Evolutionary conservation across 1,140 invertebrate species (phyloP), one percentile per base, ranked within the genome.

Genomic region (Calliphora vicina): DNA sequence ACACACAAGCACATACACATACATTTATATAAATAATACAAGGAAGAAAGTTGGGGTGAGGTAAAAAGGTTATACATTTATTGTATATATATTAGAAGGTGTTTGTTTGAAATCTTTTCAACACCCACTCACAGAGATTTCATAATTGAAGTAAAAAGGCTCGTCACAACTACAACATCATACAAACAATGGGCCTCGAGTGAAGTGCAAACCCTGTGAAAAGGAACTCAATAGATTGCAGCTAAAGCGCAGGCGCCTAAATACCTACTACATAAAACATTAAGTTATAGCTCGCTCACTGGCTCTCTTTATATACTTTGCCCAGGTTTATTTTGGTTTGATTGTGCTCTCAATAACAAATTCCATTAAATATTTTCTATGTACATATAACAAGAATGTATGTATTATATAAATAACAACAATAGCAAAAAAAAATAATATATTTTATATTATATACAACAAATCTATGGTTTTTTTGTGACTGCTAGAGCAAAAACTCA

Each of bases 111-210:
- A 27, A 67, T 25, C n/a, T 67, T 25, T 67, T 67, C 9, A 67
- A 67, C 61, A 25, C 61, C 61, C 23, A 67, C 50, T 57, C 50
- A 57, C 15, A n/a, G 15, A 35, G 35, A 35, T 35, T 35, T 35
- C 29, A 83, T 45, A 27, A 80, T 61, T 43, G 43, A 81, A 26
- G 71, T 81, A 76, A 29, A 42, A 80, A 50, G 45, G 45, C 45
- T 50, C 45, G 45, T 50, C 45, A 12, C 17, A 50, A 17, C 17
- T n/a, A 50, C 45, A 50, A 50, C 4, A 50, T 4, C 4, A 15
- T 57, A 57, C 0, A 13, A 57, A 57, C 1, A 15, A 15, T 13
- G 12, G 20, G 20, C 61, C 1, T 67, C 2, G n/a, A 57, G 50
- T 57, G 15, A 15, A 57, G 50, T n/a, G 15, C 10, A 57, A 57